These are phyloP conservation scores for Harpagoxenus sublaevis DNA, from an alignment of 2,888 invertebrate genomes.

Conservation along the genomic window DNA sequence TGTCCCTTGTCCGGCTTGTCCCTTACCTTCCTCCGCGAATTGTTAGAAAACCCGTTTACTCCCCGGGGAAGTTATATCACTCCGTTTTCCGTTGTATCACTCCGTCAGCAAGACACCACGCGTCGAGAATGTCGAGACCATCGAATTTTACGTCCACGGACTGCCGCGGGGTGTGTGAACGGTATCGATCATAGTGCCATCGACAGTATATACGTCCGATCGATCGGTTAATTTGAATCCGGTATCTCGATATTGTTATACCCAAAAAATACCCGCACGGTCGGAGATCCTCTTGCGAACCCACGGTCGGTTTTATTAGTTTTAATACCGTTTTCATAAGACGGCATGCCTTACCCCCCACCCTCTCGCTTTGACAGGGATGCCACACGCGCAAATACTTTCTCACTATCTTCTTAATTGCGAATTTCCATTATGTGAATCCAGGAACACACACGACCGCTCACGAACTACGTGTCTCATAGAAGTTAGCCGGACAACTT, in stretches of 20 bases:
- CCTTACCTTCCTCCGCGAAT: slow-evolving; percentile 74
- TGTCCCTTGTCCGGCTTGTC: slow-evolving; percentile 51
- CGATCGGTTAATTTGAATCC: slow-evolving; percentile 56
- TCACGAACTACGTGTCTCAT: too few species aligned
- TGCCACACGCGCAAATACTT: slow-evolving; percentile 60
- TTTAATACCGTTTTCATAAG: slow-evolving; percentile 72
- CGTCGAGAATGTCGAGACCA: slow-evolving; percentile 56
- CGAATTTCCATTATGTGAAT: too few species aligned
- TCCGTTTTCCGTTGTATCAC: slow-evolving; percentile 41
- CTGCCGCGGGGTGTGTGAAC: slow-evolving; percentile 58
- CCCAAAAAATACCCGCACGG: slow-evolving; percentile 69
- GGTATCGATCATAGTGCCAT: slow-evolving; percentile 64
- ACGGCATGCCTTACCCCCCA: slow-evolving; percentile 70
- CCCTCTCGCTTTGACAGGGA: slow-evolving; percentile 43
- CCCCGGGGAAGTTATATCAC: not conserved
- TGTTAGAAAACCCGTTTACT: slow-evolving; percentile 60
- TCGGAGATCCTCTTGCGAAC: slow-evolving; percentile 56
- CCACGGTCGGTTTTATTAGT: slow-evolving; percentile 71
- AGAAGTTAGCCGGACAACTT: too few species aligned
- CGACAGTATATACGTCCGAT: slow-evolving; percentile 43
- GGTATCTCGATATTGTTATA: slow-evolving; percentile 48
- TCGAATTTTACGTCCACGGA: slow-evolving; percentile 56
- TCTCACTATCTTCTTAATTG: slow-evolving; percentile 39
- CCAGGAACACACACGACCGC: too few species aligned
- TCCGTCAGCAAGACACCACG: slow-evolving; percentile 62